A percentile compares a stretch with the other conserved stretches of the same genome.
phyloP scores from a whole-genome alignment of 2,888 invertebrate genomes.

The Uloborus plumipes region DNA sequence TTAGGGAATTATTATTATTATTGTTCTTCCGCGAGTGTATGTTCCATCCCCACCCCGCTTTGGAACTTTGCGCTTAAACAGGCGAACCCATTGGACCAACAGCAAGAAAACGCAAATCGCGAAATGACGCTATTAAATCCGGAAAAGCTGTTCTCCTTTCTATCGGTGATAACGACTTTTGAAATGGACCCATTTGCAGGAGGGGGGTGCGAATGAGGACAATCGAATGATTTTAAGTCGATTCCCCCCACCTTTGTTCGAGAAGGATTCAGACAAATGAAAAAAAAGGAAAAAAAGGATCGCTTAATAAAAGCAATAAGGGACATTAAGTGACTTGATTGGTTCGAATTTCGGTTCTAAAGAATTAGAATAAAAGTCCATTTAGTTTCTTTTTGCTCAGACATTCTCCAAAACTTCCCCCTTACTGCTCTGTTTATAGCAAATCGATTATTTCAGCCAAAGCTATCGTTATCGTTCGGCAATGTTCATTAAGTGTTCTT shows the following conservation, averaged over 20 bases:
- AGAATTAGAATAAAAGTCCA: conserved; percentile 61
- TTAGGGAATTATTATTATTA: conserved; percentile 58
- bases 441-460: conserved; percentile 33
- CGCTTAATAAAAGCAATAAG: conserved; percentile 59
- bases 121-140: conserved; percentile 64
- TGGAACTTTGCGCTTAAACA: conserved; percentile 54
- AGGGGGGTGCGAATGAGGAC: conserved; percentile 42
- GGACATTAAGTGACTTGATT: conserved; percentile 61
- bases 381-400: conserved; percentile 51
- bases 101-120: conserved; percentile 62
- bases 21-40: conserved; percentile 14
- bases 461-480: conserved; percentile 55
- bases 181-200: conserved; percentile 61
- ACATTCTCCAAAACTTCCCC: conserved; percentile 27
- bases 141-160: conserved; percentile 60
- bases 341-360: conserved; percentile 61
- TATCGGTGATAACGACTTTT: conserved; percentile 61
- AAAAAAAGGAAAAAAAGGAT: conserved; percentile 19
- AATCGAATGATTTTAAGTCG: conserved; percentile 64
- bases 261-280: conserved; percentile 24
- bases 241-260: conserved; percentile 49
- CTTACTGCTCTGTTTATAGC: conserved; percentile 20
- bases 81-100: conserved; percentile 58
- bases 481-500: conserved; percentile 58
- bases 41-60: neutral